Conservation (phyloP, 2,797 vertebrate species). For the Pyrocephalus nanus region DNA sequence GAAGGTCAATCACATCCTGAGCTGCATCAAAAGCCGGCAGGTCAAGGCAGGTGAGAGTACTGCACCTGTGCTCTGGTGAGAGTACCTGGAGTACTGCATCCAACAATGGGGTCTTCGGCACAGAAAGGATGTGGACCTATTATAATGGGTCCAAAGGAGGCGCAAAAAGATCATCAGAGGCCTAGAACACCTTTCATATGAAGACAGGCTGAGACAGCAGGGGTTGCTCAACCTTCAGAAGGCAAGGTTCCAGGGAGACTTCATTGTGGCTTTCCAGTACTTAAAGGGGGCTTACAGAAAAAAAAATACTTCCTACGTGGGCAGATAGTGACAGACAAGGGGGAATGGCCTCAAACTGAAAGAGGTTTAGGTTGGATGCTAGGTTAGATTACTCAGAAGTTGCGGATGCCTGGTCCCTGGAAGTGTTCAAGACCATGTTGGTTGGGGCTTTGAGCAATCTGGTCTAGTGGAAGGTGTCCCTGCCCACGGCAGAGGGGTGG, state of each 20-base stretch:
- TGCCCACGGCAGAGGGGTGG: fast-evolving
- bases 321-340: not conserved
- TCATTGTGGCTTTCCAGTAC: fast-evolving
- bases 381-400: not conserved
- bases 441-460: not conserved
- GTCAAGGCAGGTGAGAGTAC: not conserved
- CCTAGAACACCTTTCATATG: too few relatives aligned
- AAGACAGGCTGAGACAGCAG: not conserved
- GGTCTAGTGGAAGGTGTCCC: not conserved
- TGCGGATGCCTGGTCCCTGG: not conserved
- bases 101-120: not conserved
- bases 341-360: not conserved
- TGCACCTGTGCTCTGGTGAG: not conserved
- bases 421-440: not conserved
- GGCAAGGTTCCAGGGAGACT: not conserved
- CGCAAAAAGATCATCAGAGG: not conserved
- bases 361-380: not conserved
- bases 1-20: not conserved
- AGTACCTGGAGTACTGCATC: not conserved
- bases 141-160: not conserved
- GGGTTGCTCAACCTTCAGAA: not conserved
- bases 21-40: not conserved
- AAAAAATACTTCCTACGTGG: not conserved
- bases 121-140: not conserved
- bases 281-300: not conserved